Conservation (phyloP, 2,888 invertebrate genomes). For the Dolichomitus sp. region DNA sequence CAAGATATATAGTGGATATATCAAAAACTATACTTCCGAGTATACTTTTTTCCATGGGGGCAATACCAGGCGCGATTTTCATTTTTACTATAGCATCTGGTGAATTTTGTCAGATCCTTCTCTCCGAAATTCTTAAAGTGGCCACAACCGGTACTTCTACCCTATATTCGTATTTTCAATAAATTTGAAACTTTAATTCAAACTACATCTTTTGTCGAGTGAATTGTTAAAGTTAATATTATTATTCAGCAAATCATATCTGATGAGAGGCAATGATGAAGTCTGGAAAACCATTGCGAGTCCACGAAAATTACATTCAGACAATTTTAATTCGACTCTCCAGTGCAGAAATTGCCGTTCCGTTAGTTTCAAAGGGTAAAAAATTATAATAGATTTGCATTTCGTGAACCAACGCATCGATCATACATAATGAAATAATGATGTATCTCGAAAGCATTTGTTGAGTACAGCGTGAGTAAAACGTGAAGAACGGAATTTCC, state of each 20-base stretch:
- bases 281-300: background rate
- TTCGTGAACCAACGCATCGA: slow-evolving; percentile 11
- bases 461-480: slow-evolving; percentile 43
- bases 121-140: too few relatives aligned
- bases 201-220: background rate
- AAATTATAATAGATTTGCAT: background rate
- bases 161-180: too few relatives aligned
- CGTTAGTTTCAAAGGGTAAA: background rate
- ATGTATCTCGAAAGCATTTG: slow-evolving; percentile 2
- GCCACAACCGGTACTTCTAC: too few relatives aligned
- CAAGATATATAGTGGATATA: too few relatives aligned
- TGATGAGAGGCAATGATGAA: background rate
- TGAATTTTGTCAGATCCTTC: too few relatives aligned
- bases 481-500: slow-evolving; percentile 32
- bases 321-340: background rate
- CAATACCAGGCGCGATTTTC: too few relatives aligned
- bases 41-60: too few relatives aligned
- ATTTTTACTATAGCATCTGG: too few relatives aligned
- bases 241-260: background rate
- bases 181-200: too few relatives aligned
- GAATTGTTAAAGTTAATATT: background rate
- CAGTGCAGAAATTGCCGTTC: background rate
- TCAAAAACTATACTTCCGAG: too few relatives aligned
- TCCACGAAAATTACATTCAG: background rate
- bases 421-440: slow-evolving; percentile 21